Conservation (phyloP, 2,113 vertebrate species). For the Microtus montanus region DNA sequence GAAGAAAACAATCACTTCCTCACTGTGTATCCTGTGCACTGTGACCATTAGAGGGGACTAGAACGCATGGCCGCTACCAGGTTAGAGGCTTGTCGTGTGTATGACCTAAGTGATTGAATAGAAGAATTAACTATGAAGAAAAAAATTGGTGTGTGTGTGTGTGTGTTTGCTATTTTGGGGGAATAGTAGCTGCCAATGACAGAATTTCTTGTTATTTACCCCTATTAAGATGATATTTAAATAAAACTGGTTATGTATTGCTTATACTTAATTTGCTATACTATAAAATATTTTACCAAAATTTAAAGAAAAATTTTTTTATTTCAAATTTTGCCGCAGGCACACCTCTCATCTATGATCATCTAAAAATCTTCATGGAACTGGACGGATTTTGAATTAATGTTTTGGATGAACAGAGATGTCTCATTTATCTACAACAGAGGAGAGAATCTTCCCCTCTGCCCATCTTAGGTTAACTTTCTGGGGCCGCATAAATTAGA, state of each 20-base stretch:
- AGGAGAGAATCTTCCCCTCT: neutral
- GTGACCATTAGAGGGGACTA: neutral
- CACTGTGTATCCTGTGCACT: neutral
- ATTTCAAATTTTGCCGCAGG: neutral
- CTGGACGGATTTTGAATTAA: neutral
- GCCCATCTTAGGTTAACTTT: neutral
- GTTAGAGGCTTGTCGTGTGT: neutral
- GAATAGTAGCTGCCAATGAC: neutral
- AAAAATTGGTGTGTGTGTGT: neutral
- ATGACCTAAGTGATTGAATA: neutral
- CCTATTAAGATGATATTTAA: neutral
- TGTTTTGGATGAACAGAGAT: neutral
- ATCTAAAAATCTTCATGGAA: neutral
- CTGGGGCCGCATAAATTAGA: neutral
- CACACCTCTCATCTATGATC: neutral
- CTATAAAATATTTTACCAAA: neutral
- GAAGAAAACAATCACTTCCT: neutral
- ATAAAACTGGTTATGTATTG: too few species aligned
- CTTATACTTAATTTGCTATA: neutral
- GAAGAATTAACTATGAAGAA: neutral
- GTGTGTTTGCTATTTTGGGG: neutral
- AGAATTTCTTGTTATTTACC: neutral
- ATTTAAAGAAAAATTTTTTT: neutral
- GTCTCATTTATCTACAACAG: too few species aligned
- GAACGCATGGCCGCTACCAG: too few species aligned